A percentile compares a stretch with the other conserved stretches of the same genome.
Conservation (phyloP, 2,888 invertebrate species). For the Eupelmus urozonus region DNA sequence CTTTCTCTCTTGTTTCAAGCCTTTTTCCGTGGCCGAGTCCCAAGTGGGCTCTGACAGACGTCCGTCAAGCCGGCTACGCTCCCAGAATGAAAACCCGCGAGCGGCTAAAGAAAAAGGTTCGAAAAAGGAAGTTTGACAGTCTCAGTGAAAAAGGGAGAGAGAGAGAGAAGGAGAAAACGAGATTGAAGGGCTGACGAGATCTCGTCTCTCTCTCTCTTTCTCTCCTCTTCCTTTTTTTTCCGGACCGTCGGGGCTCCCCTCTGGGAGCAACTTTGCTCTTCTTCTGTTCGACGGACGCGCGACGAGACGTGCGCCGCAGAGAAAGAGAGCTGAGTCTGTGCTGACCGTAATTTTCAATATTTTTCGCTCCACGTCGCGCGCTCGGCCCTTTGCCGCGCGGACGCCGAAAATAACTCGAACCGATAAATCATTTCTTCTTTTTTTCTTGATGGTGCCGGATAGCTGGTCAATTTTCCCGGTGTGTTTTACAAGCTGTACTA, state of each 20-base stretch:
- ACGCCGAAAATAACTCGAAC: background rate
- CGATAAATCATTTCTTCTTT: constrained; percentile 1
- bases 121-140: constrained; percentile 48
- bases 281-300: constrained; percentile 8
- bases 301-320: constrained; percentile 38
- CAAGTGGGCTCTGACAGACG: constrained; percentile 59
- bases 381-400: background rate
- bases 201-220: constrained; percentile 55
- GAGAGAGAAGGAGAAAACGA: constrained; percentile 43
- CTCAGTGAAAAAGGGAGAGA: constrained; percentile 22
- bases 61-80: constrained; percentile 57
- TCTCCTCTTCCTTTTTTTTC: constrained; percentile 30
- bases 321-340: constrained; percentile 19
- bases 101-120: constrained; percentile 14
- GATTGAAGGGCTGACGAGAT: constrained; percentile 58
- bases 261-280: constrained; percentile 56
- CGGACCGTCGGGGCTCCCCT: background rate
- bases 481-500: no score
- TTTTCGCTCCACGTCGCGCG: constrained; percentile 27
- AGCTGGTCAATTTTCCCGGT: no score
- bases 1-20: constrained; percentile 31
- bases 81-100: constrained; percentile 31
- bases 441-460: no score
- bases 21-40: constrained; percentile 50
- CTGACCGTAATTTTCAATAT: constrained; percentile 52